phyloP scores from a whole-genome alignment of 2,113 vertebrate species.

The Nycticorax nycticorax region DNA sequence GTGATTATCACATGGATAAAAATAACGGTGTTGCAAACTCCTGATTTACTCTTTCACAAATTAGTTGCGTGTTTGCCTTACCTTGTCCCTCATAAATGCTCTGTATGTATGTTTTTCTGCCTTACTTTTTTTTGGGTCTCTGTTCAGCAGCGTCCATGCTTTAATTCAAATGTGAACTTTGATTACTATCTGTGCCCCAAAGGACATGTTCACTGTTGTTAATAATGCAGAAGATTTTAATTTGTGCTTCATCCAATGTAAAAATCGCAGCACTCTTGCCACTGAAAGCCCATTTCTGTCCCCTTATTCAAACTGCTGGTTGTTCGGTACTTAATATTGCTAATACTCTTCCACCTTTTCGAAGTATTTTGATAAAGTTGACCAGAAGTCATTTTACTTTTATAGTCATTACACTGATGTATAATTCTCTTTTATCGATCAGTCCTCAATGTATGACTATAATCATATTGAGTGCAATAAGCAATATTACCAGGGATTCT shows the following conservation, averaged over 20 bases:
- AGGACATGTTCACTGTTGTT: conserved; percentile 8
- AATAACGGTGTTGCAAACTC: neutral
- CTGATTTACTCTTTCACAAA: neutral
- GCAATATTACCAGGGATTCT: conserved; percentile 28
- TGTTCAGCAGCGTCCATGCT: neutral
- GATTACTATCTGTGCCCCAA: conserved; percentile 9
- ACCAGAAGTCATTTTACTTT: conserved; percentile 44
- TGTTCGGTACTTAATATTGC: neutral
- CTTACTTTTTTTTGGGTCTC: neutral
- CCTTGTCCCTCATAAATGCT: neutral
- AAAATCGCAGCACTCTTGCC: conserved; percentile 12
- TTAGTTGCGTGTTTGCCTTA: neutral
- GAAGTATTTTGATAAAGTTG: conserved; percentile 26
- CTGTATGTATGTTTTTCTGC: neutral
- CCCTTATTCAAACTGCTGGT: neutral
- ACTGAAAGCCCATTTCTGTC: neutral
- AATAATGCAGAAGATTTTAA: conserved; percentile 58
- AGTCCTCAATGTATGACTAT: neutral
- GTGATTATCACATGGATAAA: neutral
- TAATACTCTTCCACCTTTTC: neutral
- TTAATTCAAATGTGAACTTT: conserved; percentile 48
- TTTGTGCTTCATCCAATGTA: conserved; percentile 30
- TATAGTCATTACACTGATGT: neutral
- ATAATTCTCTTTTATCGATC: conserved; percentile 51
- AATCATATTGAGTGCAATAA: conserved; percentile 34